Base-by-base conservation (phyloP, 1,140 invertebrate genomes). In the Eciton burchellii region DNA sequence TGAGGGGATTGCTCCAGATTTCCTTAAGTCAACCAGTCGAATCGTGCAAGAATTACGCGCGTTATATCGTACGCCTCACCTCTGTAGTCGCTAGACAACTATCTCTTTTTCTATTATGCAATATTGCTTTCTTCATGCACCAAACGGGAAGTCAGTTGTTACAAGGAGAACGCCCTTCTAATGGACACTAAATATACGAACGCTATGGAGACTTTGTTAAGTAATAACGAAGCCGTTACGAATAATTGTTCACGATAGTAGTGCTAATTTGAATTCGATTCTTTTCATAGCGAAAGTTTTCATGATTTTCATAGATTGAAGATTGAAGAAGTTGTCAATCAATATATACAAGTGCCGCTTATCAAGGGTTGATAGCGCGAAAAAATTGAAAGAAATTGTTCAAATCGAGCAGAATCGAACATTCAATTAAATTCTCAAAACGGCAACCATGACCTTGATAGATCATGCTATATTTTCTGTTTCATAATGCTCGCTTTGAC, bases 21-120 rank as follows among this genome's bases (percentile, higher is more conserved):
- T 88, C 85, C 85, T 87, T 74, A 84, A 88, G 52, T 21, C 59
- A 57, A 87, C 87, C 83, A 87, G 88, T 89, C 83, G 84, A 86
- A 81, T 62, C 60, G 47, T 47, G 81, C 71, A 81, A 84, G 82
- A 84, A 76, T 89, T 89, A 89, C 76, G 85, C 68, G 59, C 71
- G 74, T 87, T 89, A 89, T 81, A 82, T 77, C 81, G 85, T 86
- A 87, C 83, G 87, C 84, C 83, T 35, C 82, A 84, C 88, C 86
- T 88, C 72, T 43, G 65, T 85, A 63, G 66, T 76, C 63, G 81
- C 76, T 87, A 73, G 86, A 91, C 91, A 92, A 92, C 92, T 92
- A 92, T 92, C 92, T 91, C 91, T 92, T 89, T 91, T 90, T 89
- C 88, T 83, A 86, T 92, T 92, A 91, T 88, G 90, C 90, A 92